These are phyloP conservation scores for Coendou prehensilis DNA, from an alignment of 2,797 vertebrate genomes.

Conservation along the genomic window DNA sequence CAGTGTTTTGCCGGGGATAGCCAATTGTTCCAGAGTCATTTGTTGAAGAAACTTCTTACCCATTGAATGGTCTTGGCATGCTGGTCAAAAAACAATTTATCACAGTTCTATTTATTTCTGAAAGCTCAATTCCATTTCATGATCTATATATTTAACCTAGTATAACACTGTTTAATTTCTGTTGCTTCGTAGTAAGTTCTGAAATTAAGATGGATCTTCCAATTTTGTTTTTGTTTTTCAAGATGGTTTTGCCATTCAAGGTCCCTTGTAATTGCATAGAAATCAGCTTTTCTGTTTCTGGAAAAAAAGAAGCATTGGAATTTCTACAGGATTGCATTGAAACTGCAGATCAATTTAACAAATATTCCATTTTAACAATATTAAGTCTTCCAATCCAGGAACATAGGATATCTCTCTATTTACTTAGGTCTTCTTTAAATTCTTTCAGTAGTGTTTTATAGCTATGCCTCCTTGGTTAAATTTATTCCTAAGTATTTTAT, in stretches of 20 bases:
- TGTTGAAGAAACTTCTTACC: not conserved
- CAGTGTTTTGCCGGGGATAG: not conserved
- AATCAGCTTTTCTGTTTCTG: not conserved
- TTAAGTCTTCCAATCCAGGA: not conserved
- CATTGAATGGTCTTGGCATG: not conserved
- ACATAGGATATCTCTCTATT: not conserved
- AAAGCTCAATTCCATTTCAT: not conserved
- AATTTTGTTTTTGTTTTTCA: slow-evolving; percentile 26
- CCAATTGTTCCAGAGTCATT: not conserved
- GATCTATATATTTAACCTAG: not conserved
- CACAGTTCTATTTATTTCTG: not conserved
- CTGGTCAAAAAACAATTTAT: not conserved
- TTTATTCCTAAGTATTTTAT: not conserved
- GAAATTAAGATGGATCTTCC: not conserved
- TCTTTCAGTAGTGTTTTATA: not conserved
- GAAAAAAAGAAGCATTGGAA: not conserved
- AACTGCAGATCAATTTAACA: not conserved
- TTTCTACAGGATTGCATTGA: not conserved
- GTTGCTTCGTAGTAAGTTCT: not conserved
- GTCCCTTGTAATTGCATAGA: not conserved
- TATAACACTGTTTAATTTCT: not conserved
- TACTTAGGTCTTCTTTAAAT: not conserved
- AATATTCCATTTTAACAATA: not conserved
- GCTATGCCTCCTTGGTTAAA: not conserved
- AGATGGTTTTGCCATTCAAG: not conserved